These are phyloP conservation scores for Hephaestus fuliginosus DNA, from an alignment of 2,797 vertebrate genomes.

Conservation along the genomic window DNA sequence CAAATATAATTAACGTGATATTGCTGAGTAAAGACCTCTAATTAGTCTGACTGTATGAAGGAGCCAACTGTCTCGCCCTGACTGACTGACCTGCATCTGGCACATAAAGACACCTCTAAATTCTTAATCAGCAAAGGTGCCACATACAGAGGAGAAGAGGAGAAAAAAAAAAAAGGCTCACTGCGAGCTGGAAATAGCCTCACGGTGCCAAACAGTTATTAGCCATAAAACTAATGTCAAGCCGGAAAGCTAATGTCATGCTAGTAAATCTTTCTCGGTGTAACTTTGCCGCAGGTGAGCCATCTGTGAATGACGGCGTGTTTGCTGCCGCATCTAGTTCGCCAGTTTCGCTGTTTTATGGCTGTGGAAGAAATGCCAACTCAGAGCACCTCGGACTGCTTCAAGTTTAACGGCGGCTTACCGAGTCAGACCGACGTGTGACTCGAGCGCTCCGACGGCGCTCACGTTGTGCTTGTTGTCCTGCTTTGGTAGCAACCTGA, in stretches of 20 bases:
- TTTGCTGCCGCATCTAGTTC: conserved; percentile 58
- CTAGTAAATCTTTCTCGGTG: conserved; percentile 73
- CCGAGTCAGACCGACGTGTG: conserved; percentile 28
- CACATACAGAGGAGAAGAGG: conserved; percentile 24
- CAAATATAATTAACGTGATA: conserved; percentile 17
- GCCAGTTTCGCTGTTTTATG: conserved; percentile 56
- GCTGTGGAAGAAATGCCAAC: conserved; percentile 46
- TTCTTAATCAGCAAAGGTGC: conserved; percentile 48
- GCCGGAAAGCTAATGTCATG: conserved; percentile 74
- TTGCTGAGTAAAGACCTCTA: conserved; percentile 25
- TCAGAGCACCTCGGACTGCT: conserved; percentile 30
- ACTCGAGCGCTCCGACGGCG: conserved; percentile 6
- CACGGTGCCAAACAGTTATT: conserved; percentile 63
- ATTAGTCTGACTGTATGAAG: conserved; percentile 44
- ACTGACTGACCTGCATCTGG: conserved; percentile 36
- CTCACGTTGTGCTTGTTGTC: background rate
- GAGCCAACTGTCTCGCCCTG: conserved; percentile 13
- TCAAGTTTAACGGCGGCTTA: conserved; percentile 37
- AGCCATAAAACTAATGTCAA: conserved; percentile 77
- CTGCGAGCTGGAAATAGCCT: conserved; percentile 43
- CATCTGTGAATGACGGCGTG: conserved; percentile 71
- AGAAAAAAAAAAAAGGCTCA: conserved; percentile 7
- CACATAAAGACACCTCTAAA: conserved; percentile 31
- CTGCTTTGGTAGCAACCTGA: conserved; percentile 43
- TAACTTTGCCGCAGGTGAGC: conserved; percentile 76